Evolutionary conservation across 2,888 invertebrate species (phyloP).

Genomic region (Deilephila elpenor): DNA sequence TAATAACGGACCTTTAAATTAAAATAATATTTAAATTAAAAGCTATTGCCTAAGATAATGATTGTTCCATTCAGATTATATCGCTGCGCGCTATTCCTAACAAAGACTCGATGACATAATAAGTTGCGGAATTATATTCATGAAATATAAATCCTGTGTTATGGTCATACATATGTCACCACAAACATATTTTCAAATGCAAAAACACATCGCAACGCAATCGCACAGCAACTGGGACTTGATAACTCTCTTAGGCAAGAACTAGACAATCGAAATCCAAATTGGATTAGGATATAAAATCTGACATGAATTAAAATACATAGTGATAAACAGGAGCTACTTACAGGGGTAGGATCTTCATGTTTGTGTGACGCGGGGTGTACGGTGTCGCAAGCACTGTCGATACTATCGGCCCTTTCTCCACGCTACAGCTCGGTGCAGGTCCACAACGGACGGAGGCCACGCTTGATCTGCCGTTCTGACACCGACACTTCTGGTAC

Average conservation of each 20-base stretch:
- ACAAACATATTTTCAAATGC: slow-evolving; percentile 29
- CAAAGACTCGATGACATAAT: slow-evolving; percentile 19
- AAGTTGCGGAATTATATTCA: slow-evolving; percentile 7
- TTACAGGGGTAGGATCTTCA: slow-evolving; percentile 78
- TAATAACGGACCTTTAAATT: neutral
- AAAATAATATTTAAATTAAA: neutral
- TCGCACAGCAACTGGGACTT: slow-evolving; percentile 65
- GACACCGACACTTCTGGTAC: slow-evolving; percentile 60
- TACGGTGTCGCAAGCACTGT: slow-evolving; percentile 57
- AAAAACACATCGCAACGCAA: slow-evolving; percentile 67
- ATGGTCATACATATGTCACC: slow-evolving; percentile 23
- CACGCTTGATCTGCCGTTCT: slow-evolving; percentile 73
- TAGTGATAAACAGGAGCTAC: slow-evolving; percentile 46
- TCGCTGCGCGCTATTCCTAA: slow-evolving; percentile 46
- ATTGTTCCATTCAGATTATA: slow-evolving; percentile 43
- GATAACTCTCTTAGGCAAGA: slow-evolving; percentile 24
- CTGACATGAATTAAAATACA: slow-evolving; percentile 36
- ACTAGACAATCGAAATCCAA: slow-evolving; percentile 26
- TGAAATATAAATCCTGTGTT: slow-evolving; percentile 22
- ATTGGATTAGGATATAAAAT: slow-evolving; percentile 28
- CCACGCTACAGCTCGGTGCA: slow-evolving; percentile 65
- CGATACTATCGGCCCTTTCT: slow-evolving; percentile 69
- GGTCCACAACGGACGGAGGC: slow-evolving; percentile 76
- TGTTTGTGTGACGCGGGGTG: slow-evolving; percentile 54
- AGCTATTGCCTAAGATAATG: slow-evolving; percentile 1